Evolutionary conservation across 2,797 vertebrate genomes (phyloP), one percentile per base, ranked within the genome.

Genomic region (Pangasius djambal): DNA sequence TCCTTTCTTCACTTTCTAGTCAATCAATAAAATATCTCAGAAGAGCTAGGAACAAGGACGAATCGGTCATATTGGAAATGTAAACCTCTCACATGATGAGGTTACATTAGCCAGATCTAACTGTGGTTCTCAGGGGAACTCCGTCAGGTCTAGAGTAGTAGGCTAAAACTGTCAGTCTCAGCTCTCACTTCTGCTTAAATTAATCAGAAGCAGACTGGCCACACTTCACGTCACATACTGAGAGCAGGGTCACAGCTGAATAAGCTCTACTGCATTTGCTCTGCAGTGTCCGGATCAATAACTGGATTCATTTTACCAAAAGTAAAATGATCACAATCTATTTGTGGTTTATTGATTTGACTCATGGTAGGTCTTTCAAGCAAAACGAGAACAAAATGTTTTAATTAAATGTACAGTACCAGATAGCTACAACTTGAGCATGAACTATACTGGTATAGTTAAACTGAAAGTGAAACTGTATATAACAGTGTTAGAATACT

Each of bases 181-280:
- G 83, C 87, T 86, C 87, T 91, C 87, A 28, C 77, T 88, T 89
- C 72, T 82, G 31, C 69, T 69, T 86, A 85, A 86, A 84, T 83
- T 92, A 91, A 93, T 92, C 90, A 91, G 90, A 89, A 91, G 87
- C 92, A 90, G 87, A 89, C 90, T 37, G 75, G 15, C 67, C 63
- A 8, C 59, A 86, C 59, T 57, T 82, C 67, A 78, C 34, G 34
- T 86, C 52, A 31, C 83, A 63, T n/a, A 70, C 82, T 86, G 28
- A 87, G 75, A 83, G 20, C 37, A 40, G 8, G 63, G 44, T 78
- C 75, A 81, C 86, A 90, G 86, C 83, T 87, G 70, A 50, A 55
- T 85, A 37, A 75, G 44, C 82, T 88, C 57, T 13, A 77, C 59
- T 37, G 55, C 50, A 89, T 52, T 31, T 81, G 61, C 65, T 74